Base-by-base conservation (phyloP, 2,113 vertebrate genomes). In the Dryoscopus gambensis region DNA sequence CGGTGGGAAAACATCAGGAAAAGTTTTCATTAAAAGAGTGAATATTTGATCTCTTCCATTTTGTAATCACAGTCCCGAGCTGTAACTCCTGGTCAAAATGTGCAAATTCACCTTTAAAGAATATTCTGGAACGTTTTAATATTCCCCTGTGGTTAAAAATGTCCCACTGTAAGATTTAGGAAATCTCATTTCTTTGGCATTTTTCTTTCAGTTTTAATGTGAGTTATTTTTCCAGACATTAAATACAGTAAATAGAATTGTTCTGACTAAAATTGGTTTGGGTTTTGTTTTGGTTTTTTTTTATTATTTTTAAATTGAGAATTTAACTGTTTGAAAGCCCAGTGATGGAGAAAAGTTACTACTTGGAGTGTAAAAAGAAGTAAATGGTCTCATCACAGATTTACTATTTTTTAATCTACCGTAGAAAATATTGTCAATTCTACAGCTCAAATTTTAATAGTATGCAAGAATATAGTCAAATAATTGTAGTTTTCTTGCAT, bases 241-340 rank as follows among this genome's bases (percentile, higher is more conserved):
- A 42, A 67, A 5, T 67, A 8, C 19, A 70, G 60, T 24, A 65
- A 91, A 67, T 28, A 28, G 8, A 64, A 59, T 82, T 53, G 10
- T 73, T 64, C 18, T 74, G 14, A 31, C 56, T 44, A 55, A 18
- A 80, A 20, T 15, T 70, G 4, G 0, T 7, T 20, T 17, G 11
- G 2, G 11, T 1, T 1, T 19, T 65, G 40, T 17, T 17, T 47
- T n/a, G n/a, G n/a, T n/a, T 21, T n/a, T 42, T 19, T n/a, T 47
- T 64, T 4, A 23, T n/a, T n/a, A 20, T 78, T 39, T 85, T 47
- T 23, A 20, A 39, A 18, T 71, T 67, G 7, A 39, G 47, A 70
- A 25, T 27, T 40, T 39, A 25, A 27, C 16, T 86, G 4, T 57
- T 92, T 75, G 31, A 64, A 84, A 87, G 39, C 28, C 37, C 28